These are phyloP conservation scores for Monodelphis domestica DNA, from an alignment of 2,797 vertebrate species.

Conservation along the genomic window DNA sequence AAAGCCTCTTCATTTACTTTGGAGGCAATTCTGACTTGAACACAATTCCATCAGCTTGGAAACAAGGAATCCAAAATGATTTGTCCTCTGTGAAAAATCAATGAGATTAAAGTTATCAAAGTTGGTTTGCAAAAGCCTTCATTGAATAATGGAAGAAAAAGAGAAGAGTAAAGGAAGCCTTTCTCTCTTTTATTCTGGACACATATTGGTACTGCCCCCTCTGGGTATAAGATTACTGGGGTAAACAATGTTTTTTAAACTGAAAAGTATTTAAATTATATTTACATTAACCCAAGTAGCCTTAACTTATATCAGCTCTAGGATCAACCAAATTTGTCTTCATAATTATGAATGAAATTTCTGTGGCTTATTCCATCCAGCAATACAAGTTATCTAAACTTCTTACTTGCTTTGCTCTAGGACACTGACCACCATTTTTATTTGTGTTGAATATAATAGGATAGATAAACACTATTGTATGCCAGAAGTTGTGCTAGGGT, in stretches of 20 bases:
- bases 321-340: not conserved
- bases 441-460: too few relatives aligned
- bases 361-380: not conserved
- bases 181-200: not conserved
- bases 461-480: too few relatives aligned
- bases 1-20: not conserved
- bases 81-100: not conserved
- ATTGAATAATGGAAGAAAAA: not conserved
- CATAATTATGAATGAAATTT: not conserved
- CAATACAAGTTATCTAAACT: not conserved
- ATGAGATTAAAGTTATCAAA: accelerated
- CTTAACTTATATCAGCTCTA: not conserved
- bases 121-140: accelerated
- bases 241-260: not conserved
- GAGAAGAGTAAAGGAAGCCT: not conserved
- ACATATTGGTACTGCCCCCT: not conserved
- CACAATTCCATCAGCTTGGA: not conserved
- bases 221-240: not conserved
- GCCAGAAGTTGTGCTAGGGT: too few relatives aligned
- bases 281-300: not conserved
- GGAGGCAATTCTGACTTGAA: not conserved
- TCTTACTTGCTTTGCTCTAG: not conserved
- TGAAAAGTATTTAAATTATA: not conserved
- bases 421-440: not conserved
- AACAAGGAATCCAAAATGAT: not conserved